phyloP scores from a whole-genome alignment of 2,113 vertebrate genomes.

The Geococcyx californianus region DNA sequence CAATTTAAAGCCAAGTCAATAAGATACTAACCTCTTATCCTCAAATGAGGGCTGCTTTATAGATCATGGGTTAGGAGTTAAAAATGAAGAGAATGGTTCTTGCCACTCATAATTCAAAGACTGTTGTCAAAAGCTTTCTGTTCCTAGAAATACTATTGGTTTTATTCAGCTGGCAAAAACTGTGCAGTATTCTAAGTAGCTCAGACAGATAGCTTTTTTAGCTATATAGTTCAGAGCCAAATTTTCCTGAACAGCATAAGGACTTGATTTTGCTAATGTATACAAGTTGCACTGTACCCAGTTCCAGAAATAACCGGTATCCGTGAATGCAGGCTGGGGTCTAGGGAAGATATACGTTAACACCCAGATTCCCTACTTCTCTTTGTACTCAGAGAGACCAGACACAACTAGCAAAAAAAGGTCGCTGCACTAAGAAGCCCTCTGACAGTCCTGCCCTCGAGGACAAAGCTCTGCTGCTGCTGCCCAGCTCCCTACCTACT shows the following conservation, averaged over 20 bases:
- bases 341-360: conserved; percentile 23
- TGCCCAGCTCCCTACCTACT: not conserved
- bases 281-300: conserved; percentile 27
- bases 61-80: conserved; percentile 55
- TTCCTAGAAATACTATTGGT: conserved; percentile 51
- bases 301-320: conserved; percentile 37
- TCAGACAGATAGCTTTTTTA: conserved; percentile 64
- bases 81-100: conserved; percentile 35
- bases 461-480: not conserved
- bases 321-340: conserved; percentile 27
- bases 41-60: conserved; percentile 48
- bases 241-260: conserved; percentile 68
- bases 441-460: not conserved
- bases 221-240: conserved; percentile 54
- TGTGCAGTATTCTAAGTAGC: conserved; percentile 28
- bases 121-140: conserved; percentile 41
- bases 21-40: conserved; percentile 44
- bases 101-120: conserved; percentile 43
- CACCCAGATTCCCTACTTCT: not conserved
- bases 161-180: conserved; percentile 49
- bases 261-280: conserved; percentile 67
- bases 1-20: conserved; percentile 57
- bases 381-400: not conserved
- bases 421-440: not conserved
- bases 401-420: not conserved